Evolutionary conservation across 1,140 invertebrate species (phyloP).

Genomic region (Drosophila pectinifera): DNA sequence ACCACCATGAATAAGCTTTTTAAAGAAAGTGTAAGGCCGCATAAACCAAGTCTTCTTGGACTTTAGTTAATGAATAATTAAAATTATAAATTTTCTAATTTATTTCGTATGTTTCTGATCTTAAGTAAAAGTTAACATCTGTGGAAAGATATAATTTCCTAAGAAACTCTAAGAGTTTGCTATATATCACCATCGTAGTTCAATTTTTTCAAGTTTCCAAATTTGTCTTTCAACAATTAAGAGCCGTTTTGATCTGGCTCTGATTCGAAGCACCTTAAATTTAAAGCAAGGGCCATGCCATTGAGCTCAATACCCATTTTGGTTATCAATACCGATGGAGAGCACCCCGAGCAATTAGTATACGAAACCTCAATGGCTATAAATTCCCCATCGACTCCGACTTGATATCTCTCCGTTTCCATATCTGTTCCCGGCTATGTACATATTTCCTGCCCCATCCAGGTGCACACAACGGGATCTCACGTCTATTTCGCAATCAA

Average conservation of each 20-base stretch:
- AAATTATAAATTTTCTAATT: too few relatives aligned
- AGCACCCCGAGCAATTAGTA: conserved; percentile 56
- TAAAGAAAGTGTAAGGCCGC: too few relatives aligned
- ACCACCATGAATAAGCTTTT: too few relatives aligned
- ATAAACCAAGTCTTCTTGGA: too few relatives aligned
- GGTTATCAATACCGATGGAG: neutral
- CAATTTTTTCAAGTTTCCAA: too few relatives aligned
- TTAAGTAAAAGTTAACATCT: too few relatives aligned
- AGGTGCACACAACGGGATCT: conserved; percentile 60
- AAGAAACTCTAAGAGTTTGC: too few relatives aligned
- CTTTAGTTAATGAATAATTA: too few relatives aligned
- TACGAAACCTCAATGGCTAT: conserved; percentile 63
- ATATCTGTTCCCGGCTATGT: neutral
- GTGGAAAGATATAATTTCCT: too few relatives aligned
- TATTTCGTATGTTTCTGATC: too few relatives aligned
- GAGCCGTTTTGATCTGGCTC: neutral
- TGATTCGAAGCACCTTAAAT: neutral
- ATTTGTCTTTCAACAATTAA: neutral
- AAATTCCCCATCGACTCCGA: conserved; percentile 55
- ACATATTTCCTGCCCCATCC: conserved; percentile 14
- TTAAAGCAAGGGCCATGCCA: conserved; percentile 9
- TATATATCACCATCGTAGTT: too few relatives aligned
- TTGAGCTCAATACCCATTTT: neutral
- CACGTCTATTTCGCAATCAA: conserved; percentile 93
- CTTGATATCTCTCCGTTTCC: conserved; percentile 15